These are phyloP conservation scores for Tenthredo notha DNA, from an alignment of 2,888 invertebrate genomes.

Conservation along the genomic window DNA sequence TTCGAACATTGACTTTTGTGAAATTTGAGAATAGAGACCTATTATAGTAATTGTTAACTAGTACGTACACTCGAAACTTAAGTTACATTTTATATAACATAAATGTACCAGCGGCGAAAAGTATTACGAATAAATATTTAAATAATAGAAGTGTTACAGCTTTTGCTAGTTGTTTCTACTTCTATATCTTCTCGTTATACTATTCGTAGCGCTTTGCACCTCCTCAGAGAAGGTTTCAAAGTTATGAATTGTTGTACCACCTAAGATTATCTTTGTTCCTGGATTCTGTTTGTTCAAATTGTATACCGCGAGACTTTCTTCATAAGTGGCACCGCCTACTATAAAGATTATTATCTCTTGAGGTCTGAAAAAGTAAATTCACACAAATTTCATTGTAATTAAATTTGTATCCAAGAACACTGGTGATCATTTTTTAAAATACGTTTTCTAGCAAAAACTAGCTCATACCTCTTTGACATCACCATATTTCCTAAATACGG, in stretches of 20 bases:
- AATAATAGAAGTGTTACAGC: slow-evolving; percentile 57
- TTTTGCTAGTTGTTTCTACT: slow-evolving; percentile 69
- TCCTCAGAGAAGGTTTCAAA: slow-evolving; percentile 90
- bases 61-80: slow-evolving; percentile 34
- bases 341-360: slow-evolving; percentile 98
- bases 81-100: slow-evolving; percentile 52
- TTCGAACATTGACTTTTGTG: slow-evolving; percentile 24
- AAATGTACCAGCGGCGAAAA: slow-evolving; percentile 52
- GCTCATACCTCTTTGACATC: slow-evolving; percentile 79
- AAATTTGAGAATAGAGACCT: slow-evolving; percentile 15
- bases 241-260: slow-evolving; percentile 96
- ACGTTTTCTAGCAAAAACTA: not conserved
- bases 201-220: slow-evolving; percentile 85
- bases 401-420: slow-evolving; percentile 9
- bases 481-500: slow-evolving; percentile 86
- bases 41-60: slow-evolving; percentile 41
- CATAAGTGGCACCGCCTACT: slow-evolving; percentile 97
- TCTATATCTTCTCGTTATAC: slow-evolving; percentile 84
- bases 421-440: slow-evolving; percentile 31
- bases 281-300: slow-evolving; percentile 88
- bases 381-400: slow-evolving; percentile 1
- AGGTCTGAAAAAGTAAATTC: slow-evolving; percentile 80
- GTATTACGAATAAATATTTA: slow-evolving; percentile 64
- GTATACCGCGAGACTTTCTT: slow-evolving; percentile 94
- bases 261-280: slow-evolving; percentile 89